Percentiles rank a stretch among this genome's conserved stretches.
Evolutionary conservation across 2,888 invertebrate genomes (phyloP).

Genomic region (Patella ulyssiponensis): DNA sequence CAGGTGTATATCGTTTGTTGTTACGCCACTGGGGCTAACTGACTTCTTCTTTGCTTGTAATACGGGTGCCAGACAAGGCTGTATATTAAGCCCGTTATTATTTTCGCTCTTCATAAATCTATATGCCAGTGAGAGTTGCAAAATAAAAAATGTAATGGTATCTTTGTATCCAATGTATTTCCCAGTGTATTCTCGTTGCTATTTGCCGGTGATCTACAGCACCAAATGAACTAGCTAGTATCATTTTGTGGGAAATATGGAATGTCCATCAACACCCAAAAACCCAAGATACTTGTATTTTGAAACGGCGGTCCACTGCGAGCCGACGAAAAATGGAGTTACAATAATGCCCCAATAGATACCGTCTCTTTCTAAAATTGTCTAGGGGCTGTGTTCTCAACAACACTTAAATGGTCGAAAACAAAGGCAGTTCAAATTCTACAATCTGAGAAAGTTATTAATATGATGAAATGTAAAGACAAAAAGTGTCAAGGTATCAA

Average conservation of each 20-base stretch:
- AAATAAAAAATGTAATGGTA: constrained; percentile 1
- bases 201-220: constrained; percentile 11
- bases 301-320: too few relatives aligned
- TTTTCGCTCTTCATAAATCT: constrained; percentile 9
- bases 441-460: constrained; percentile 22
- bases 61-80: constrained; percentile 9
- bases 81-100: constrained; percentile 6
- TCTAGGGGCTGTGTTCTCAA: constrained; percentile 12
- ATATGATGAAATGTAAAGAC: neutral
- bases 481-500: too few relatives aligned
- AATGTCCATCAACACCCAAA: neutral
- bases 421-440: neutral
- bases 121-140: neutral
- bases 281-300: too few relatives aligned
- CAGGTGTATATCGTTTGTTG: constrained; percentile 9
- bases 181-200: constrained; percentile 17
- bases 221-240: neutral
- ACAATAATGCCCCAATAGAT: neutral
- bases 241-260: constrained; percentile 18
- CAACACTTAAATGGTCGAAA: constrained; percentile 14
- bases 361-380: constrained; percentile 2
- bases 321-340: too few relatives aligned
- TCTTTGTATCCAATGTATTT: neutral
- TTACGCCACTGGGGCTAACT: neutral
- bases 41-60: neutral